Evolutionary conservation across 2,888 invertebrate species (phyloP).

Genomic region (Epinotia nisella): DNA sequence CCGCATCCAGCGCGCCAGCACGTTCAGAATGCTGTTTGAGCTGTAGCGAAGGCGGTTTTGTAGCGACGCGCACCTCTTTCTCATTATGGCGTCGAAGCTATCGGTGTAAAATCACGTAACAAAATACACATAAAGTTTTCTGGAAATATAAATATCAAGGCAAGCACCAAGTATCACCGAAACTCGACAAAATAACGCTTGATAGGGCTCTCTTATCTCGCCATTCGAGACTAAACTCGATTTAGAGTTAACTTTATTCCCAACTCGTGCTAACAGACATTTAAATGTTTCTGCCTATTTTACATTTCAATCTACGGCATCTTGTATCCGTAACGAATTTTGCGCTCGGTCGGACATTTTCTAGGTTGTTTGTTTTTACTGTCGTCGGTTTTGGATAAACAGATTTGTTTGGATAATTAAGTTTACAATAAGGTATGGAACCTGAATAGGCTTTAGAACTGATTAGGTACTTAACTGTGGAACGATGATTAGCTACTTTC

Average conservation of each 20-base stretch:
- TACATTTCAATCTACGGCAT: constrained; percentile 29
- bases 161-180: not conserved
- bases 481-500: not conserved
- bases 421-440: not conserved
- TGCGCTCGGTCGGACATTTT: constrained; percentile 8
- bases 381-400: not conserved
- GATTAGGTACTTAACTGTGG: not conserved
- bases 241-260: constrained; percentile 24
- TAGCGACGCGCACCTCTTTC: too few species aligned
- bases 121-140: too few species aligned
- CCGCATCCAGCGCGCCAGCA: too few species aligned
- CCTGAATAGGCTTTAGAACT: not conserved
- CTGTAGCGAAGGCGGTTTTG: too few species aligned
- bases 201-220: constrained; percentile 27
- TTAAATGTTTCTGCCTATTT: constrained; percentile 34
- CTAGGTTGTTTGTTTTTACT: constrained; percentile 16
- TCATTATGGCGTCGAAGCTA: too few species aligned
- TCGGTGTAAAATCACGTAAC: too few species aligned
- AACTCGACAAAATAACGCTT: constrained; percentile 16
- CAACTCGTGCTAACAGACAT: constrained; percentile 34
- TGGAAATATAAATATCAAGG: not conserved
- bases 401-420: not conserved
- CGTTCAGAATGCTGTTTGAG: too few species aligned
- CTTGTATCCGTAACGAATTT: constrained; percentile 22
- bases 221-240: constrained; percentile 33